Evolutionary conservation across 2,797 vertebrate species (phyloP).

Genomic region (Aselliscus stoliczkanus): DNA sequence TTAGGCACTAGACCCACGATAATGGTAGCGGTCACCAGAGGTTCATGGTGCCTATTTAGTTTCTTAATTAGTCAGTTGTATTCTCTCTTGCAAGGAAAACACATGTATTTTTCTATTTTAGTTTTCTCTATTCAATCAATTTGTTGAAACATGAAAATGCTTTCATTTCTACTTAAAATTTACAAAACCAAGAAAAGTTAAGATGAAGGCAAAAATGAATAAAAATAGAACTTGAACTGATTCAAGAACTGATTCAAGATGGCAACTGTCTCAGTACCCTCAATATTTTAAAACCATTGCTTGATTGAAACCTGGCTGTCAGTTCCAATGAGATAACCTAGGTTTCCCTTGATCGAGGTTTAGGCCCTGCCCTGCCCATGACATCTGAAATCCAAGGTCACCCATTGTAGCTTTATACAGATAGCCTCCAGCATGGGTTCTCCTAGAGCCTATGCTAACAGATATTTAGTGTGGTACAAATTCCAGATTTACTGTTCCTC

Average conservation of each 20-base stretch:
- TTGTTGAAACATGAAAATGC: neutral
- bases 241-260: neutral
- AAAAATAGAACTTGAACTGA: neutral
- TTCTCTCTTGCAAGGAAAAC: neutral
- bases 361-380: neutral
- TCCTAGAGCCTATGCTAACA: neutral
- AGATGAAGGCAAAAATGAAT: neutral
- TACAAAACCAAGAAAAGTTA: neutral
- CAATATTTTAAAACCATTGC: neutral
- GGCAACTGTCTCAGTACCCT: neutral
- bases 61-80: neutral
- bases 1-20: neutral
- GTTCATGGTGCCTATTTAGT: neutral
- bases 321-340: neutral
- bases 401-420: neutral
- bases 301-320: neutral
- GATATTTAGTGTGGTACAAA: neutral
- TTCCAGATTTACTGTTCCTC: neutral
- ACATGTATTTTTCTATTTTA: neutral
- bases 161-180: neutral
- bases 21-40: neutral
- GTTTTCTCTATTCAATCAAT: neutral
- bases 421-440: neutral
- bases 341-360: neutral
- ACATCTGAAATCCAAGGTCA: neutral